These are phyloP conservation scores for Pseudochirops corinnae DNA, from an alignment of 2,797 vertebrate species.

Conservation along the genomic window DNA sequence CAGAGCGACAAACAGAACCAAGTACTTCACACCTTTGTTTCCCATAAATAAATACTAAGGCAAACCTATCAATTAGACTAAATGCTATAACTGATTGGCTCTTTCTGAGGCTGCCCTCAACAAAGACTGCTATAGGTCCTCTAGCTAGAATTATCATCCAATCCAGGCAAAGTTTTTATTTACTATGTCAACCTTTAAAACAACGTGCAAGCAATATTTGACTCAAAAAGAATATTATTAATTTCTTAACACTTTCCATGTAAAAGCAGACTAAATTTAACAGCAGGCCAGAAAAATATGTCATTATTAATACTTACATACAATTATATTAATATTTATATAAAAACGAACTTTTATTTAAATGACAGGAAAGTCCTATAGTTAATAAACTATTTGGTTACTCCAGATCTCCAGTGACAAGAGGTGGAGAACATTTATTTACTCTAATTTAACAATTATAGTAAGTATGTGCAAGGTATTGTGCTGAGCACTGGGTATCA, in stretches of 20 bases:
- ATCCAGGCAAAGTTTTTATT: slow-evolving; percentile 3
- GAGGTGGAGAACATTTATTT: not conserved
- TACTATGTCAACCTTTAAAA: slow-evolving; percentile 42
- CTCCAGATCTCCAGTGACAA: not conserved
- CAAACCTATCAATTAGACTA: too few species aligned
- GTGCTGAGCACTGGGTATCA: not conserved
- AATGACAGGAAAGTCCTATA: slow-evolving; percentile 12
- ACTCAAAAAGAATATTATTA: slow-evolving; percentile 29
- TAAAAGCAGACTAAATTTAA: slow-evolving; percentile 50
- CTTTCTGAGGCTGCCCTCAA: not conserved
- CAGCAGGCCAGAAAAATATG: slow-evolving; percentile 14
- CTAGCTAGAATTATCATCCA: not conserved
- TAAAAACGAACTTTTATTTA: not conserved
- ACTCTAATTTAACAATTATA: not conserved
- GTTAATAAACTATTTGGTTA: not conserved
- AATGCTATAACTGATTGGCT: not conserved
- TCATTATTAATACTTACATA: too few species aligned
- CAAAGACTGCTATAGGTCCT: not conserved
- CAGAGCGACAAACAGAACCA: not conserved
- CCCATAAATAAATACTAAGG: too few species aligned
- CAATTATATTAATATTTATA: too few species aligned
- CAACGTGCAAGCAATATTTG: not conserved
- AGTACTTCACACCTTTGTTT: not conserved
- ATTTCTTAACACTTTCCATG: not conserved
- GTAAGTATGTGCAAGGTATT: not conserved